phyloP scores from a whole-genome alignment of 1,140 invertebrate genomes.

The Chymomyza costata region DNA sequence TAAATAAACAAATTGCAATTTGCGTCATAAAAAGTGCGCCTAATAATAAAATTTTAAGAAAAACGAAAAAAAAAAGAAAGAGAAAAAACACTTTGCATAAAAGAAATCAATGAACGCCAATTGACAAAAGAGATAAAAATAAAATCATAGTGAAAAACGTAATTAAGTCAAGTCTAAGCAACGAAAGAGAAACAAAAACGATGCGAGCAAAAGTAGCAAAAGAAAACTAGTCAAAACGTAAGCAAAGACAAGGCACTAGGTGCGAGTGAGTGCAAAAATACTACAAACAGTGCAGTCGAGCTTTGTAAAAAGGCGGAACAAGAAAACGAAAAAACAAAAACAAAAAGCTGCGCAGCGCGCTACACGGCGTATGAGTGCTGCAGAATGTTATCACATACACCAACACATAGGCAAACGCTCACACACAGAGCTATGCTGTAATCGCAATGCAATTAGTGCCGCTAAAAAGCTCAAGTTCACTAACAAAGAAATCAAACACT shows the following conservation, averaged over 20 bases:
- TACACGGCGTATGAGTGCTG: conserved; percentile 41
- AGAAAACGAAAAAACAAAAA: no score
- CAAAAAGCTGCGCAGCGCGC: no score
- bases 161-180: conserved; percentile 69
- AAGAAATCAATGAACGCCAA: conserved; percentile 55
- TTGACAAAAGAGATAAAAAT: conserved; percentile 54
- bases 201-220: conserved; percentile 8
- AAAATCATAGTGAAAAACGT: conserved; percentile 48
- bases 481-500: conserved; percentile 68
- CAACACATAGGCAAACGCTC: conserved; percentile 22
- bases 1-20: background rate
- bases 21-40: no score
- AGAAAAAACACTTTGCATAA: background rate
- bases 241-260: background rate
- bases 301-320: no score
- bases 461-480: conserved; percentile 69
- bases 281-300: no score
- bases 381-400: conserved; percentile 56
- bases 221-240: background rate
- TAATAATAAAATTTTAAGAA: no score
- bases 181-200: background rate
- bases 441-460: conserved; percentile 69
- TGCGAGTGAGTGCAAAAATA: background rate
- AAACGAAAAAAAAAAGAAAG: background rate
- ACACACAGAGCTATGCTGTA: conserved; percentile 57